phyloP scores from a whole-genome alignment of 2,113 vertebrate species.

The Amazona guildingii region DNA sequence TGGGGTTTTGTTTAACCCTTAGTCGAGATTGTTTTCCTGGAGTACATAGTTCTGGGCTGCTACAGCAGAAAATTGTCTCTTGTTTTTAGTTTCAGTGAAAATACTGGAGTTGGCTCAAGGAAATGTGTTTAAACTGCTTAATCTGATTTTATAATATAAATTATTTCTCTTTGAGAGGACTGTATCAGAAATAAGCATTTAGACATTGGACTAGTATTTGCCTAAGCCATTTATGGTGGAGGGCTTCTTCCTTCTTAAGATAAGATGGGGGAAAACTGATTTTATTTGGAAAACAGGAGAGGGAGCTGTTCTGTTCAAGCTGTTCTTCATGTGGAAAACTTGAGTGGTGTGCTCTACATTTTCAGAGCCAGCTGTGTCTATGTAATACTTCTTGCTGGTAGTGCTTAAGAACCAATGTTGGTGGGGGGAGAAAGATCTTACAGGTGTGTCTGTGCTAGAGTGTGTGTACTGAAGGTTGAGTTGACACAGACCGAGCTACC shows the following conservation, averaged over 20 bases:
- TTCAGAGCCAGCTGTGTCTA: background rate
- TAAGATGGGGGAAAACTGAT: fast-evolving
- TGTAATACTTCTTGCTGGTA: background rate
- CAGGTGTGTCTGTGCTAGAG: background rate
- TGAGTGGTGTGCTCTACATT: background rate
- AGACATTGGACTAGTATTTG: background rate
- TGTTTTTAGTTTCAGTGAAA: background rate
- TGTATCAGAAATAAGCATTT: background rate
- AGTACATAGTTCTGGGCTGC: background rate
- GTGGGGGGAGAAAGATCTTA: background rate
- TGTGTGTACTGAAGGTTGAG: background rate
- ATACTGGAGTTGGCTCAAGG: background rate
- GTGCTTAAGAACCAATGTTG: background rate
- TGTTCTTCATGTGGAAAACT: background rate
- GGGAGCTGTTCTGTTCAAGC: background rate
- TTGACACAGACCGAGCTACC: background rate
- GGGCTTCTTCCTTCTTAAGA: background rate
- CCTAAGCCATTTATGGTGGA: background rate
- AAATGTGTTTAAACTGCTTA: background rate
- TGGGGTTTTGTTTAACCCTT: background rate
- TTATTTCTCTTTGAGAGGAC: background rate
- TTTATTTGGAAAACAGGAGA: background rate
- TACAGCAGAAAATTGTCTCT: background rate
- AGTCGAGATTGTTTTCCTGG: background rate
- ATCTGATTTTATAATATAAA: background rate